These are phyloP conservation scores for Calyptomena viridis DNA, from an alignment of 2,113 vertebrate species.

Conservation along the genomic window DNA sequence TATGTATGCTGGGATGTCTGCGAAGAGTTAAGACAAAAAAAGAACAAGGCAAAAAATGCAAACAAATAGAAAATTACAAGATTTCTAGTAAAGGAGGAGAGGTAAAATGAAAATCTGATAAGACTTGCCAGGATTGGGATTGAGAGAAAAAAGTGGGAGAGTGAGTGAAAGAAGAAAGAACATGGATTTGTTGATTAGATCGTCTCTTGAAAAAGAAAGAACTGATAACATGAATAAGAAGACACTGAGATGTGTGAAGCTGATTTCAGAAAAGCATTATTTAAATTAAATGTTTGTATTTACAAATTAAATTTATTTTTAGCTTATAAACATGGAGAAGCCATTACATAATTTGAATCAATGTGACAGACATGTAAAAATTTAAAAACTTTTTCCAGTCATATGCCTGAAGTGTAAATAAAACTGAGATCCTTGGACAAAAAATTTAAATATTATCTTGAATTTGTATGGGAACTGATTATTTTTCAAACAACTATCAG, in stretches of 20 bases:
- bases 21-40: background rate
- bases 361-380: background rate
- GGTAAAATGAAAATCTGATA: background rate
- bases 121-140: background rate
- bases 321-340: conserved; percentile 18
- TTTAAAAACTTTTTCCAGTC: background rate
- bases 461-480: conserved; percentile 13
- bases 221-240: background rate
- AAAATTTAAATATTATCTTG: conserved; percentile 8
- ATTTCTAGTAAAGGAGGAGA: background rate
- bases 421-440: background rate
- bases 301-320: conserved; percentile 6
- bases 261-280: background rate
- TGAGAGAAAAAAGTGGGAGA: background rate
- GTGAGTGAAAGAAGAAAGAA: background rate
- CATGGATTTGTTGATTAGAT: background rate
- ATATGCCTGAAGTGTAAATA: background rate
- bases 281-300: conserved; percentile 24
- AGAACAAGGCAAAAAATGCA: background rate
- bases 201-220: background rate
- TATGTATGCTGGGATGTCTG: background rate
- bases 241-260: background rate
- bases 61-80: background rate
- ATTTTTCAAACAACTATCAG: conserved; percentile 12
- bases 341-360: conserved; percentile 23